These are phyloP conservation scores for Hoplostethus mediterraneus DNA, from an alignment of 2,797 vertebrate genomes.

Conservation along the genomic window DNA sequence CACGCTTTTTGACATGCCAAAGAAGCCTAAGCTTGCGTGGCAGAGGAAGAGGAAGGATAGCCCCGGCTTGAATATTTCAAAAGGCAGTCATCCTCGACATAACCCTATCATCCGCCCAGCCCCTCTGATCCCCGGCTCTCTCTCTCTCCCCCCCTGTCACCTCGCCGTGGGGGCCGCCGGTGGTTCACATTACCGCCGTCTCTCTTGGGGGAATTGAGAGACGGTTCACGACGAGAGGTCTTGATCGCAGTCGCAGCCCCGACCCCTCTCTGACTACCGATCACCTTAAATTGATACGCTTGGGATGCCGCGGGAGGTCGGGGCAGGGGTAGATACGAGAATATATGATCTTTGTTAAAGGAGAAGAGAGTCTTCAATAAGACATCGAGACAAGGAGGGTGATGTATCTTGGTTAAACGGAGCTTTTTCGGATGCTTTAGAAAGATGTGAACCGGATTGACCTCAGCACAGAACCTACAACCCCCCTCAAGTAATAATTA, in stretches of 20 bases:
- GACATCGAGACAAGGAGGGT: slow-evolving; percentile 6
- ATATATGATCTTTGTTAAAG: slow-evolving; percentile 2
- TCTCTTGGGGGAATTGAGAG: slow-evolving; percentile 52
- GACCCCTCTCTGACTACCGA: slow-evolving; percentile 30
- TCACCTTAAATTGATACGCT: slow-evolving; percentile 39
- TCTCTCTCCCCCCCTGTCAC: slow-evolving; percentile 66
- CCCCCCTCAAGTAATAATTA: slow-evolving; percentile 24
- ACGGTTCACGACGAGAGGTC: slow-evolving; percentile 45
- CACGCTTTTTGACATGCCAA: slow-evolving; percentile 46
- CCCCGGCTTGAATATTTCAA: slow-evolving; percentile 74
- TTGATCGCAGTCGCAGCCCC: slow-evolving; percentile 20
- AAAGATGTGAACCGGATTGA: slow-evolving; percentile 34
- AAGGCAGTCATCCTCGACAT: slow-evolving; percentile 63
- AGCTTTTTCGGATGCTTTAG: slow-evolving; percentile 26
- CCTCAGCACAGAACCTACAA: background rate
- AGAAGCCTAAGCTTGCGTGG: slow-evolving; percentile 27
- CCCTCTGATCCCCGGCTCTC: slow-evolving; percentile 61
- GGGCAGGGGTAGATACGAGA: slow-evolving; percentile 25
- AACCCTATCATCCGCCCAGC: slow-evolving; percentile 63
- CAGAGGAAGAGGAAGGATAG: slow-evolving; percentile 44
- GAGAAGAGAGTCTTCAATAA: slow-evolving; percentile 8
- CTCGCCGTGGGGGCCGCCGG: slow-evolving; percentile 29
- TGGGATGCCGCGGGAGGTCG: too few relatives aligned
- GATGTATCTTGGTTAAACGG: slow-evolving; percentile 17
- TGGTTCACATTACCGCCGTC: slow-evolving; percentile 49